A percentile compares a stretch with the other conserved stretches of the same genome.
Evolutionary conservation across 2,888 invertebrate genomes (phyloP).

Genomic region (Allolobophora icterica): DNA sequence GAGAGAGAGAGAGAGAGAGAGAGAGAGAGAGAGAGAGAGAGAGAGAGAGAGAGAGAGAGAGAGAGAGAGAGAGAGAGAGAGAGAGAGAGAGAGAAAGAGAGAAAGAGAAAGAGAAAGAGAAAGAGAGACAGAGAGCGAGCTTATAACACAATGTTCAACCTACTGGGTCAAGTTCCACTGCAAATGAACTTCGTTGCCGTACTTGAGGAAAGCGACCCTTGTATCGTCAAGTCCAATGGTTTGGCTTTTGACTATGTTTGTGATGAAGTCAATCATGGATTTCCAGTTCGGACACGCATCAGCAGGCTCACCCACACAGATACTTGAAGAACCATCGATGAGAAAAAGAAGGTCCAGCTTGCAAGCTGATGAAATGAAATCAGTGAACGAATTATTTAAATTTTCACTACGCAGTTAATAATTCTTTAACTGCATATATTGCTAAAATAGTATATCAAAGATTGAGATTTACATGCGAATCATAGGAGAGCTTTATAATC

Average conservation of each 20-base stretch:
- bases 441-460: too few relatives aligned
- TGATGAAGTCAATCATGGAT: not conserved
- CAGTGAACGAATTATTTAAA: not conserved
- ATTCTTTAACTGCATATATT: too few relatives aligned
- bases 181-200: not conserved
- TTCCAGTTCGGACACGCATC: not conserved
- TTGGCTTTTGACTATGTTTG: not conserved
- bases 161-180: not conserved
- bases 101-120: too few relatives aligned
- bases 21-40: too few relatives aligned
- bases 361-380: not conserved
- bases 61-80: too few relatives aligned
- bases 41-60: too few relatives aligned
- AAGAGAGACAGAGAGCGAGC: too few relatives aligned
- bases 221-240: not conserved
- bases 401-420: too few relatives aligned
- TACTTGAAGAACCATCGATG: not conserved
- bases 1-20: too few relatives aligned
- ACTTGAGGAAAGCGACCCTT: not conserved
- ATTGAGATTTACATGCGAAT: too few relatives aligned
- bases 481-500: too few relatives aligned
- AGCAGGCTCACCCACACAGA: not conserved
- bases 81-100: too few relatives aligned
- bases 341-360: not conserved
- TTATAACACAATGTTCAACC: not conserved